Base-by-base conservation (phyloP, 2,888 invertebrate genomes). In the Megastigmus dorsalis region DNA sequence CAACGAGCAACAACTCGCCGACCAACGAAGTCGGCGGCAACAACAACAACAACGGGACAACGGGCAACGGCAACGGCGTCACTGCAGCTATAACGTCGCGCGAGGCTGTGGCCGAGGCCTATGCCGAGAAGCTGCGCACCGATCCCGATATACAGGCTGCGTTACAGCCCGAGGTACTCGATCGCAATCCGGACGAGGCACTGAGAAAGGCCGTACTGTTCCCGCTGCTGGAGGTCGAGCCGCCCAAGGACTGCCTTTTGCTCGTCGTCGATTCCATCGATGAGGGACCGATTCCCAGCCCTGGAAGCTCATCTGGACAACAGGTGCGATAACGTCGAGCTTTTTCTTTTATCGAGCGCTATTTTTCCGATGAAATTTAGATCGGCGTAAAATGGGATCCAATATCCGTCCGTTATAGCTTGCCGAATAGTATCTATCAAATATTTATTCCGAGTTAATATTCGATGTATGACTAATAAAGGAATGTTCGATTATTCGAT, bases 181-280 rank as follows among this genome's bases (percentile, higher is more conserved):
- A 97, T 82, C 92, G 93, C 82, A 95, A 95, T 84, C 97, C 97
- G 0, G 97, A 97, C 82, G 96, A 97, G 82, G 96, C 97, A 67
- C 94, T 98, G 84, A 95, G 96, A 83, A 93, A 95, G 83, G 95
- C 96, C 0, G 89, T 98, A 0, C 89, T 98, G 18, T 95, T 95
- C 82, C 98, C 98, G 0, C 89, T 98, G 30, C 88, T 95, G 48
- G 95, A 96, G 85, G 92, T 97, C 6, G 95, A 94, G 73, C 94
- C 96, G 2, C 97, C 97, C 0, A 95, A 95, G 84, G 94, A 94
- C 71, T 93, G 94, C 20, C 89, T 96, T 69, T 93, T 97, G 81
- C 89, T 98, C 52, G 89, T 98, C 6, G 95, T 98, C 0, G 98
- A 98, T 85, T 97, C 97, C 0, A 94, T 98, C 23, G 97, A 98